Conservation (phyloP, 1,140 invertebrate genomes). For the Zaprionus ornatus region DNA sequence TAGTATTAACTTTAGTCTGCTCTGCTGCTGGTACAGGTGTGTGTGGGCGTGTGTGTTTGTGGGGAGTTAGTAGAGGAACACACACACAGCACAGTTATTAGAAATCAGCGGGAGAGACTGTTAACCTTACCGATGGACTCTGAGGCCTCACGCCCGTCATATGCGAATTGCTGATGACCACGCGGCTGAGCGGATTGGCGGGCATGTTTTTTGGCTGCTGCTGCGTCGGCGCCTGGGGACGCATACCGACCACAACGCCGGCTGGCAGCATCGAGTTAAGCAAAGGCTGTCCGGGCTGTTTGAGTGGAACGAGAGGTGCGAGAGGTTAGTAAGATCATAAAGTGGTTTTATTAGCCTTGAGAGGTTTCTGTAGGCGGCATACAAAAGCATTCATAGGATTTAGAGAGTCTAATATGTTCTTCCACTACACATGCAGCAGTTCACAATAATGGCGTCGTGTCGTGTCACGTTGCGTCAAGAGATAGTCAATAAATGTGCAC, state of each 20-base stretch:
- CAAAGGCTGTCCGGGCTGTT: conserved; percentile 76
- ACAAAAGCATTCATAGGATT: conserved; percentile 31
- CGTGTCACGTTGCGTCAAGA: conserved; percentile 4
- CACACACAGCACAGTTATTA: conserved; percentile 66
- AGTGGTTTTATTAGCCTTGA: background rate
- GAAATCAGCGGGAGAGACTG: conserved; percentile 5
- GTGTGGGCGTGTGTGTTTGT: background rate
- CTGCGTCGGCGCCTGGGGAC: conserved; percentile 87
- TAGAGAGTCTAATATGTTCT: conserved; percentile 29
- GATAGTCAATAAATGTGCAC: conserved; percentile 24
- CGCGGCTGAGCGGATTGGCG: conserved; percentile 88
- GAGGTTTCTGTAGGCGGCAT: conserved; percentile 26
- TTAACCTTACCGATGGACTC: conserved; percentile 89
- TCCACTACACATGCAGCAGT: conserved; percentile 67
- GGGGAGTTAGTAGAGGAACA: conserved; percentile 61
- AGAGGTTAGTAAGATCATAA: conserved; percentile 19
- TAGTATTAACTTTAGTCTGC: background rate
- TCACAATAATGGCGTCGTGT: conserved; percentile 11
- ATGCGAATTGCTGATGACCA: conserved; percentile 91
- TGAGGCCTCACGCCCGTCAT: conserved; percentile 92
- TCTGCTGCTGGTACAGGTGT: background rate
- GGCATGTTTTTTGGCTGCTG: conserved; percentile 90
- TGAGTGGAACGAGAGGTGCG: background rate
- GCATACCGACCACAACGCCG: conserved; percentile 94
- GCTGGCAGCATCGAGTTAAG: conserved; percentile 87